Evolutionary conservation across 1,140 invertebrate species (phyloP), one percentile per base, ranked within the genome.

Genomic region (Ceratina australensis): DNA sequence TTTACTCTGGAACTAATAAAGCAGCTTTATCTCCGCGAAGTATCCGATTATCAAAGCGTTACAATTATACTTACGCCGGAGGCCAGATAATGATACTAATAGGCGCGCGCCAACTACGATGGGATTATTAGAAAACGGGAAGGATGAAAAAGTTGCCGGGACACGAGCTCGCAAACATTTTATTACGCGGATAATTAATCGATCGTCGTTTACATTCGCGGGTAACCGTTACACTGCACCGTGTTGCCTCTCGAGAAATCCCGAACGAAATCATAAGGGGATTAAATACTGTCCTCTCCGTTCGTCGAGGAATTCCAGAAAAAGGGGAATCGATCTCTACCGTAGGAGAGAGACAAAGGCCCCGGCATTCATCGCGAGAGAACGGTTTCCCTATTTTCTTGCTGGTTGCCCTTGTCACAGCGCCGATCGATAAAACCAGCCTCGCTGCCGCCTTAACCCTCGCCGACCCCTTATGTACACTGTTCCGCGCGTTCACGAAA

Each of bases 331-430:
- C 66, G 54, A 49, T 56, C 57, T 50, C 56, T 16, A 4, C 16
- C 3, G 64, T 22, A 56, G 13, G 47, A 80, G 80, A 86, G 87
- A 87, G 85, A 88, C 86, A 87, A 88, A 88, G 86, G 83, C 86
- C 86, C 78, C 83, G 79, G 83, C 75, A 83, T 87, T 84, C 79
- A 84, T 87, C 81, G 81, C 66, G 63, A 76, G 80, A 85, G 81
- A 86, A 84, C 83, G 74, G 86, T 84, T 90, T 89, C 88, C 87
- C 87, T 87, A 82, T 88, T 90, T 42, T 90, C 88, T 87, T 84
- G 87, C 75, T 75, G 82, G 86, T 85, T 89, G 84, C 84, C 87
- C 87, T 87, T 84, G 88, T 89, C 86, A 87, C 84, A 72, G 81
- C 50, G 56, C 78, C 85, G 88, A 89, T 90, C 89, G 87, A 90